Evolutionary conservation across 2,888 invertebrate species (phyloP).

Genomic region (Pachydiplax longipennis): DNA sequence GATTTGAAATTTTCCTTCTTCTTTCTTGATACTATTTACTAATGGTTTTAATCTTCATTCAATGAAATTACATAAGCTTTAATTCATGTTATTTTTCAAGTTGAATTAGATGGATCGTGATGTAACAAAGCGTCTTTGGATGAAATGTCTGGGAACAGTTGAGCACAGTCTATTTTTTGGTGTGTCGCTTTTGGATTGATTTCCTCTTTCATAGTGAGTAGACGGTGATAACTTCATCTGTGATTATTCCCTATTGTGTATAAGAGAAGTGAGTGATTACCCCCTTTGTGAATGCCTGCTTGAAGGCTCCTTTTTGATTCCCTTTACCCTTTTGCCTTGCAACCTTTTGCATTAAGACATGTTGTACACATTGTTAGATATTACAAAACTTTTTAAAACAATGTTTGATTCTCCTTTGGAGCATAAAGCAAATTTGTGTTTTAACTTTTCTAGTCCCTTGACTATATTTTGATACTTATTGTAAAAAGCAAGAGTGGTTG

Average conservation of each 20-base stretch:
- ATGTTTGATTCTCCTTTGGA: slow-evolving; percentile 45
- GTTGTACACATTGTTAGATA: slow-evolving; percentile 36
- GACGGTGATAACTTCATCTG: slow-evolving; percentile 43
- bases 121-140: neutral
- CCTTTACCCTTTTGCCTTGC: slow-evolving; percentile 31
- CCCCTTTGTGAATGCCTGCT: slow-evolving; percentile 5
- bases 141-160: too few species aligned
- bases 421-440: slow-evolving; percentile 42
- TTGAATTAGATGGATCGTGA: too few species aligned
- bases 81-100: too few species aligned
- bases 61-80: too few species aligned
- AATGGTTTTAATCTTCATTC: too few species aligned
- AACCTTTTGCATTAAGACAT: slow-evolving; percentile 41
- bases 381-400: slow-evolving; percentile 34
- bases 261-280: neutral
- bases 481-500: slow-evolving; percentile 37
- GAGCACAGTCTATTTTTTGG: neutral
- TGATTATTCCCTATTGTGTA: slow-evolving; percentile 35
- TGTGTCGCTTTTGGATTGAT: slow-evolving; percentile 41
- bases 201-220: slow-evolving; percentile 40
- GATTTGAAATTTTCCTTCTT: too few species aligned
- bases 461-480: slow-evolving; percentile 44
- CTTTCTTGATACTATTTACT: too few species aligned
- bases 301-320: slow-evolving; percentile 22
- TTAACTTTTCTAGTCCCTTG: slow-evolving; percentile 44